Evolutionary conservation across 2,113 vertebrate species (phyloP), one percentile per base, ranked within the genome.

Genomic region (Myocastor coypus): DNA sequence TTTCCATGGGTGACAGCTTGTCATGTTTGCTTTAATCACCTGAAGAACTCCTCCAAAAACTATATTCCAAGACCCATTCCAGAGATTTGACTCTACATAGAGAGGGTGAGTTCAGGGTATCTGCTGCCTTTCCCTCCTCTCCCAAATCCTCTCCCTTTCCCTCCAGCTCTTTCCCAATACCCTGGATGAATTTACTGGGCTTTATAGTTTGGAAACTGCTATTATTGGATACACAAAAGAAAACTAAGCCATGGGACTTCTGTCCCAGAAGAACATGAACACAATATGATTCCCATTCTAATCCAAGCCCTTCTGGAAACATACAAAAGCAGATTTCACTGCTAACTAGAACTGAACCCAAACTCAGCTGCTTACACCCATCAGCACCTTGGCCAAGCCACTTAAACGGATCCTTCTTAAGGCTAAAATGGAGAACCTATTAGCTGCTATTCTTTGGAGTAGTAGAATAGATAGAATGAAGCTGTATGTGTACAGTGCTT

Each of bases 71-170:
- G 24, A 77, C 8, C 2, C 17, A 22, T 16, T 52, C 42, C 46
- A 46, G 32, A 69, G 59, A 30, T 64, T n/a, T 61, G 46, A 50
- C 32, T 69, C 66, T 32, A 5, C 5, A 40, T 26, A n/a, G 66
- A 5, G 32, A 32, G 87, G 59, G 10, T 20, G 46, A 90, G 42
- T 14, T 3, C 1, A 5, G 28, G 9, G 3, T 17, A 2, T 24
- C 55, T 64, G n/a, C 12, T 9, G 0, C 1, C 26, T 6, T 20
- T 19, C 11, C 7, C 4, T 1, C 19, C 4, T 11, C 30, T 24
- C 55, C 40, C 30, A 40, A 40, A 13, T 4, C 9, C 22, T 14
- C 52, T 46, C 13, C n/a, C 17, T 66, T 6, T 52, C 17, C 28
- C 12, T 71, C 52, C 16, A 52, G 13, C n/a, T 83, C 28, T 50